Evolutionary conservation across 2,113 vertebrate genomes (phyloP), one percentile per base, ranked within the genome.

Genomic region (Sapajus apella): DNA sequence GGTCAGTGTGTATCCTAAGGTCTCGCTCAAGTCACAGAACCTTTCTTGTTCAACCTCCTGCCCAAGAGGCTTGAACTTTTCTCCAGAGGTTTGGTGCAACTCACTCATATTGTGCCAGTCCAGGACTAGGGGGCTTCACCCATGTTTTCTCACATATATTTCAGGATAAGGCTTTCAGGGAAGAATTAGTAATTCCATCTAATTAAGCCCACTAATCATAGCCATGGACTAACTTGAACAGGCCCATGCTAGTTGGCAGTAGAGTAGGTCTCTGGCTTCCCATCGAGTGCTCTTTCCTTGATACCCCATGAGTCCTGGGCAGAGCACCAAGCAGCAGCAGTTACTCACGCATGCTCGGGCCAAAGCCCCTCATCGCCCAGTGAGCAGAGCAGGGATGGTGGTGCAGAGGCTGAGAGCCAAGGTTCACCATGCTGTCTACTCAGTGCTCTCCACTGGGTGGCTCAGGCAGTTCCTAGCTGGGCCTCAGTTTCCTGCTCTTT

Each of bases 341-440:
- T 8, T 4, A 14, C 50, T 47, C 5, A 0, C 0, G 8, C 18
- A 10, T 27, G 4, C 17, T 16, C 8, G 0, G 40, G n/a, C n/a
- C 13, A 0, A 0, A 30, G 30, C 9, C 12, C 20, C 20, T n/a
- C 20, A 20, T 11, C 21, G 4, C 35, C 72, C 43, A 12, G 17
- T 1, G 11, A 4, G 3, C 68, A 4, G 2, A 40, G 37, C 8
- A 10, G 5, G 8, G 32, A 37, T 30, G 3, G 8, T 5, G 13
- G 21, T 30, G 2, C 12, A 16, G 30, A 4, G 0, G 7, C 30
- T 4, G 8, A 37, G 20, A 1, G 14, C 10, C 21, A 8, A 16
- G 11, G 3, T 12, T 11, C 0, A 0, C 20, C 10, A 2, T 0
- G 0, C 11, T 30, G 1, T 18, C 14, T 20, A 50, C 14, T 30